Evolutionary conservation across 2,888 invertebrate genomes (phyloP).

Genomic region (Actias luna): DNA sequence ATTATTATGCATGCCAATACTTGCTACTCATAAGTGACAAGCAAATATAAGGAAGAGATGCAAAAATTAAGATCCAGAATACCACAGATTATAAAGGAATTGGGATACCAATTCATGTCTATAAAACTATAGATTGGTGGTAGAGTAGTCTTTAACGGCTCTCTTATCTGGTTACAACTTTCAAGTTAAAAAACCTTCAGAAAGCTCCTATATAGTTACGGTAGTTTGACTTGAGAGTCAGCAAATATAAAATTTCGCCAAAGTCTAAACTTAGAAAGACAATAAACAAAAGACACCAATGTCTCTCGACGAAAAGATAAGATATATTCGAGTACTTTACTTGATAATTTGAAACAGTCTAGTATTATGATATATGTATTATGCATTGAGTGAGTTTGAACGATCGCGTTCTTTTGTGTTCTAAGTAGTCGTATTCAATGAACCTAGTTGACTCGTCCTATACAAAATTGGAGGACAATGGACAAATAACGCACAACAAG

Average conservation of each 20-base stretch:
- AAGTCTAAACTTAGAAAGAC: too few relatives aligned
- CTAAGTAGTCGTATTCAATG: conserved; percentile 54
- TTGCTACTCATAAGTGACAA: not conserved
- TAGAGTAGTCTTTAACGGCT: too few relatives aligned
- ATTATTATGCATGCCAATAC: not conserved
- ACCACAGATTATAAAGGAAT: not conserved
- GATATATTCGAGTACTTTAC: too few relatives aligned
- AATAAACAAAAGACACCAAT: too few relatives aligned
- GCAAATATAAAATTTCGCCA: too few relatives aligned
- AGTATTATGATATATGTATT: not conserved
- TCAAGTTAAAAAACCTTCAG: too few relatives aligned
- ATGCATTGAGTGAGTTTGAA: conserved; percentile 13
- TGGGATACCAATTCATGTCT: not conserved
- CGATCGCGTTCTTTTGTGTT: conserved; percentile 46
- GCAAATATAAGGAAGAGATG: not conserved
- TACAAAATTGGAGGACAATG: conserved; percentile 72
- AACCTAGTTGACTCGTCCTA: conserved; percentile 49
- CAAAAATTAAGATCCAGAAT: not conserved
- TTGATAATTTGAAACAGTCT: not conserved
- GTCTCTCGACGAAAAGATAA: too few relatives aligned
- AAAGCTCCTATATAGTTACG: too few relatives aligned
- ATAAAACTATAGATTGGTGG: too few relatives aligned
- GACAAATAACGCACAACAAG: conserved; percentile 42
- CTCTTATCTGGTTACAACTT: too few relatives aligned
- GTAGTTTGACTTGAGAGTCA: too few relatives aligned